Evolutionary conservation across 2,797 vertebrate genomes (phyloP).

Genomic region (Lepus oiostolus): DNA sequence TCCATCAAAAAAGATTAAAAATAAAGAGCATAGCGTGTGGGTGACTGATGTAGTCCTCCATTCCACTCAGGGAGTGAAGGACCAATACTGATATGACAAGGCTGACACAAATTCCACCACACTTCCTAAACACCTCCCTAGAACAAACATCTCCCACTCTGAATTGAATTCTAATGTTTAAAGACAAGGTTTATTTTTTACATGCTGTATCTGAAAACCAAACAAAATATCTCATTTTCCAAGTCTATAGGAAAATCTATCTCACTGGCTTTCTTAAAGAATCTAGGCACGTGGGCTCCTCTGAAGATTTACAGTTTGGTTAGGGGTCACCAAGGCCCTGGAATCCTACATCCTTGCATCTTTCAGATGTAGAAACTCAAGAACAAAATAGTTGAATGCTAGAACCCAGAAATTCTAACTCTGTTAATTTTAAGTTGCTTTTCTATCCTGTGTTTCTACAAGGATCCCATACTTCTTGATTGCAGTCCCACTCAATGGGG

Average conservation of each 20-base stretch:
- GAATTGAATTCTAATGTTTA: not conserved
- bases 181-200: not conserved
- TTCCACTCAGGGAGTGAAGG: not conserved
- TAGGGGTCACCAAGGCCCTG: not conserved
- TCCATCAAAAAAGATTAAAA: not conserved
- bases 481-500: not conserved
- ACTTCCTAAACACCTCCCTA: not conserved
- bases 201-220: not conserved
- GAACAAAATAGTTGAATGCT: fast-evolving
- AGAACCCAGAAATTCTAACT: not conserved
- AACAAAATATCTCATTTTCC: not conserved
- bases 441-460: not conserved
- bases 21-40: not conserved
- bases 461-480: not conserved
- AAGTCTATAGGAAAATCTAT: not conserved
- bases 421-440: not conserved
- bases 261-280: not conserved
- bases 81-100: not conserved
- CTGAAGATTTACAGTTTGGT: not conserved
- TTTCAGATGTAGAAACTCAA: not conserved
- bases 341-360: not conserved
- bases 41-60: not conserved
- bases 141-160: not conserved
- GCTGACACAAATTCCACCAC: not conserved
- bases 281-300: not conserved